phyloP scores from a whole-genome alignment of 2,888 invertebrate species.

The Parnassius glacialis region DNA sequence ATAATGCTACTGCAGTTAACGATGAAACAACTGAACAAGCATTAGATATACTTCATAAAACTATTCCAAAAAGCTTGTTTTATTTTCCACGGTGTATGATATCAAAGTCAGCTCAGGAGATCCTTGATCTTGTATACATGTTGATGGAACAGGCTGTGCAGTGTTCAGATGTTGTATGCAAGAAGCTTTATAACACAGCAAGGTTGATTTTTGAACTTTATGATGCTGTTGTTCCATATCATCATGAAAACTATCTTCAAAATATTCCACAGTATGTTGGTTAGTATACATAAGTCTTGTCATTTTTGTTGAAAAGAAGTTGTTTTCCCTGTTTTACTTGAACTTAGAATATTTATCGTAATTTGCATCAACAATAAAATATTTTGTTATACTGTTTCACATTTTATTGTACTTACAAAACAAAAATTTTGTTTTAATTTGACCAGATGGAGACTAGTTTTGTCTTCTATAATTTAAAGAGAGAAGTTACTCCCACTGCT shows the following conservation, averaged over 20 bases:
- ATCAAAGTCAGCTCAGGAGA: slow-evolving; percentile 83
- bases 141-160: slow-evolving; percentile 84
- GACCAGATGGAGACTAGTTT: no score
- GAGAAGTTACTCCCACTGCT: no score
- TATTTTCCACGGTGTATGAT: slow-evolving; percentile 80
- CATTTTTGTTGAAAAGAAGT: not conserved
- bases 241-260: slow-evolving; percentile 89
- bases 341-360: no score
- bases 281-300: slow-evolving; percentile 53
- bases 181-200: slow-evolving; percentile 85
- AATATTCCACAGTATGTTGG: slow-evolving; percentile 94
- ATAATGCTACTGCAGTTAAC: slow-evolving; percentile 28
- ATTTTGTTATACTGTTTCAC: no score
- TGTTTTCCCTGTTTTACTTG: no score
- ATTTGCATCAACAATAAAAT: no score
- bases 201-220: slow-evolving; percentile 89
- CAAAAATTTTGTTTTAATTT: no score
- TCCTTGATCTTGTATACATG: slow-evolving; percentile 82
- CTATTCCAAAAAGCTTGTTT: slow-evolving; percentile 66
- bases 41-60: slow-evolving; percentile 61
- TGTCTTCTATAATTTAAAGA: no score
- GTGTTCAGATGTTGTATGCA: slow-evolving; percentile 82
- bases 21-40: slow-evolving; percentile 54
- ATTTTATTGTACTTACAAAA: no score
- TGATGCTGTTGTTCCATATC: slow-evolving; percentile 87